Evolutionary conservation across 2,113 vertebrate species (phyloP).

Genomic region (Phalacrocorax pelagicus): DNA sequence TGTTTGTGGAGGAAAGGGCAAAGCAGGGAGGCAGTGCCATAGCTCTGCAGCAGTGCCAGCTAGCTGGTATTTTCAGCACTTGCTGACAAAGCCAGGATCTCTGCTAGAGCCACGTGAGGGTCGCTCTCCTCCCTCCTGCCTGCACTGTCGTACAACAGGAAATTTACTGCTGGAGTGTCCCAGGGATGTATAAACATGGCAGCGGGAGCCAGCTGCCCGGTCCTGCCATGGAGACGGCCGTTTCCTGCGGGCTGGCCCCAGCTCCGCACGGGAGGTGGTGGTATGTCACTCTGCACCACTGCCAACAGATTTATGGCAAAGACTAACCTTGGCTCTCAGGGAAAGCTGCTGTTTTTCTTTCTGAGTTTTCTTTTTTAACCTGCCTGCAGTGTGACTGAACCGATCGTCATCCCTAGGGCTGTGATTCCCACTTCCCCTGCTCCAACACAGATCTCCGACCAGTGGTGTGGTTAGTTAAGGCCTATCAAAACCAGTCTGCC

Average conservation of each 20-base stretch:
- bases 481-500: background rate
- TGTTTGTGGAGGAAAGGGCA: background rate
- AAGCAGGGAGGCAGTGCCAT: accelerated
- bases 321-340: background rate
- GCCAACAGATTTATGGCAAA: background rate
- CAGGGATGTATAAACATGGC: background rate
- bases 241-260: background rate
- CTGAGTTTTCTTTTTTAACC: background rate
- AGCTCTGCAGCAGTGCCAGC: background rate
- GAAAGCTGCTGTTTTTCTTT: background rate
- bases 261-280: accelerated
- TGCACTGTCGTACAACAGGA: background rate
- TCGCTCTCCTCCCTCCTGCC: background rate
- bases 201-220: accelerated
- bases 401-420: accelerated
- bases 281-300: accelerated
- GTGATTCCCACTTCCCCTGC: background rate
- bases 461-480: accelerated
- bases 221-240: accelerated
- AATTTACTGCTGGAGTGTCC: background rate
- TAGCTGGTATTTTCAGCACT: background rate
- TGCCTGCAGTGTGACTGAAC: background rate
- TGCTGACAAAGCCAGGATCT: background rate
- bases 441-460: accelerated
- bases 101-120: background rate